phyloP scores from a whole-genome alignment of 2,888 invertebrate genomes.

The Nephrotoma appendiculata region DNA sequence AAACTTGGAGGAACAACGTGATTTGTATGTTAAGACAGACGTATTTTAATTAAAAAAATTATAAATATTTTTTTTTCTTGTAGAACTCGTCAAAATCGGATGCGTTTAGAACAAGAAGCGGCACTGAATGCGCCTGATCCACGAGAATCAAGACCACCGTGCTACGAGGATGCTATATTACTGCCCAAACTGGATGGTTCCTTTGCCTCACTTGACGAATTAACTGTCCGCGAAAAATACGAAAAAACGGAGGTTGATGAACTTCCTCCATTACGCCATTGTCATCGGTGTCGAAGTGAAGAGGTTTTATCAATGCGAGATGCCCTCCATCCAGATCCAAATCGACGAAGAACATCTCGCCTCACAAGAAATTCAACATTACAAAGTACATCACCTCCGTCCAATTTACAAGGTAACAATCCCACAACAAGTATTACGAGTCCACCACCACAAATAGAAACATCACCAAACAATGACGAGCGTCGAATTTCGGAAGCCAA shows the following conservation, averaged over 20 bases:
- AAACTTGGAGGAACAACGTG: conserved; percentile 29
- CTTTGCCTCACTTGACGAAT: conserved; percentile 36
- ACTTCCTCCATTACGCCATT: conserved; percentile 18
- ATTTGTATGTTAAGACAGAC: conserved; percentile 22
- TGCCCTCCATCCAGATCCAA: neutral
- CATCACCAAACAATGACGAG: neutral
- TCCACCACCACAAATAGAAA: neutral
- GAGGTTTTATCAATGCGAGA: conserved; percentile 15
- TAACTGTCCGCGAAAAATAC: conserved; percentile 33
- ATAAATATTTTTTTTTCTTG: neutral
- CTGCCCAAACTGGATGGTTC: conserved; percentile 55
- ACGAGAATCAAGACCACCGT: conserved; percentile 56
- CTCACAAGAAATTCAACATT: neutral
- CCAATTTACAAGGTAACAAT: neutral
- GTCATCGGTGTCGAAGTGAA: conserved; percentile 27
- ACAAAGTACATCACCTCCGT: neutral
- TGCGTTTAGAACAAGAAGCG: conserved; percentile 38
- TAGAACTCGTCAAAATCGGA: conserved; percentile 35
- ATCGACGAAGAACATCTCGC: neutral
- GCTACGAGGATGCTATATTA: conserved; percentile 60
- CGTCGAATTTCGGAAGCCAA: neutral
- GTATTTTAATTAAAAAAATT: neutral
- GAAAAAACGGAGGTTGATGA: conserved; percentile 24
- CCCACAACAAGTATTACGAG: neutral
- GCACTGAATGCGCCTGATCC: conserved; percentile 50